phyloP scores from a whole-genome alignment of 2,888 invertebrate species.

The Chesias legatella region DNA sequence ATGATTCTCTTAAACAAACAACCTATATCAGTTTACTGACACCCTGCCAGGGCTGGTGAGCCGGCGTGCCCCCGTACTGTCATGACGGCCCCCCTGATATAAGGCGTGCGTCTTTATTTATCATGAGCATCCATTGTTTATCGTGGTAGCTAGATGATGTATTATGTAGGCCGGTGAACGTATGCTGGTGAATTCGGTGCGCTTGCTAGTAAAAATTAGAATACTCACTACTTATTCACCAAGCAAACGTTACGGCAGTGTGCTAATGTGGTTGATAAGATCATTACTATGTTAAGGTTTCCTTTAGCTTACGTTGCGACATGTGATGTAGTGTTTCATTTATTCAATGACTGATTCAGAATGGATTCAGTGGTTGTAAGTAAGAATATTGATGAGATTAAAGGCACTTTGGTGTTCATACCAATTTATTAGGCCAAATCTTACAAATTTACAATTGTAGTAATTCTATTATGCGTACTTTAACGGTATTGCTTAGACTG shows the following conservation, averaged over 20 bases:
- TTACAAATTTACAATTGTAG: no score
- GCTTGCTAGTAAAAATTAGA: constrained; percentile 14
- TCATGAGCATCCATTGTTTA: constrained; percentile 43
- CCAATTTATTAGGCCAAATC: not conserved
- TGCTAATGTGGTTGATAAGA: constrained; percentile 18
- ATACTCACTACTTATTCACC: constrained; percentile 11
- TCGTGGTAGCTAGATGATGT: constrained; percentile 28
- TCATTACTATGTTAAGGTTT: constrained; percentile 1
- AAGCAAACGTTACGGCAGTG: constrained; percentile 11
- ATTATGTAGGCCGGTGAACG: constrained; percentile 21
- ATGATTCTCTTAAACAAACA: constrained; percentile 60
- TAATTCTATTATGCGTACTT: no score
- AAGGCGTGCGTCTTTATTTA: constrained; percentile 35
- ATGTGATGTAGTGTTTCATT: no score
- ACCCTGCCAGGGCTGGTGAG: constrained; percentile 24
- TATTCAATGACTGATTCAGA: not conserved
- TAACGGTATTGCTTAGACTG: no score
- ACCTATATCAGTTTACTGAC: constrained; percentile 35
- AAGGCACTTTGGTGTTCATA: not conserved
- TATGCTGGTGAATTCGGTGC: constrained; percentile 9
- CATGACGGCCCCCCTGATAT: constrained; percentile 35
- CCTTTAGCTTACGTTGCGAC: not conserved
- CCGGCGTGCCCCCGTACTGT: constrained; percentile 34
- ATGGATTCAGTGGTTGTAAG: not conserved
- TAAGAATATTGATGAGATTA: no score